These are phyloP conservation scores for Exocentrus adspersus DNA, from an alignment of 2,888 invertebrate species.

Conservation along the genomic window DNA sequence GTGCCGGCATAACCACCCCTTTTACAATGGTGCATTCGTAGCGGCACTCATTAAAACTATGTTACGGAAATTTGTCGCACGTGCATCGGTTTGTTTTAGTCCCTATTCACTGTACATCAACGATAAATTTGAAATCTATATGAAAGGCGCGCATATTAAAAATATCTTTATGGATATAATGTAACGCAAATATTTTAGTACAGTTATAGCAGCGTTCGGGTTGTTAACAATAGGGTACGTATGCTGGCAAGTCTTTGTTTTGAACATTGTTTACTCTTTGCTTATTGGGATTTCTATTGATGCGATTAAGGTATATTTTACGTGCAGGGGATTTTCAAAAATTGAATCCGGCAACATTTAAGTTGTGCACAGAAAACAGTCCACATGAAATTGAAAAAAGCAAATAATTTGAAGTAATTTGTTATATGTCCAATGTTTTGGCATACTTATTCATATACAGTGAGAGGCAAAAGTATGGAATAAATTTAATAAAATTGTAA, in stretches of 20 bases:
- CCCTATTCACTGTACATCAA: constrained; percentile 5
- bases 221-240: constrained; percentile 3
- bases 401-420: too few species aligned
- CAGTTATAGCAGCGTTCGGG: background rate
- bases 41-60: constrained; percentile 14
- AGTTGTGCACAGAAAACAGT: background rate
- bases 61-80: constrained; percentile 11
- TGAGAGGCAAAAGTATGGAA: too few species aligned
- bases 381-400: background rate
- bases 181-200: constrained; percentile 19
- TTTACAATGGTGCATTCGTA: constrained; percentile 8
- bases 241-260: constrained; percentile 16
- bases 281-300: constrained; percentile 21
- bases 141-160: constrained; percentile 6
- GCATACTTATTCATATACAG: too few species aligned
- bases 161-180: constrained; percentile 19
- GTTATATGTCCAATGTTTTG: too few species aligned
- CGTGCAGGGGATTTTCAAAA: constrained; percentile 3
- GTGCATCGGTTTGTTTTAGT: constrained; percentile 22
- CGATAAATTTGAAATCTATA: constrained; percentile 13
- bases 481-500: too few species aligned
- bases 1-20: background rate
- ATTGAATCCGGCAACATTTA: background rate
- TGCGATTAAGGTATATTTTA: constrained; percentile 14
- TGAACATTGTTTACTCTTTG: constrained; percentile 6